phyloP scores from a whole-genome alignment of 2,888 invertebrate genomes.

The Colletes collaris region DNA sequence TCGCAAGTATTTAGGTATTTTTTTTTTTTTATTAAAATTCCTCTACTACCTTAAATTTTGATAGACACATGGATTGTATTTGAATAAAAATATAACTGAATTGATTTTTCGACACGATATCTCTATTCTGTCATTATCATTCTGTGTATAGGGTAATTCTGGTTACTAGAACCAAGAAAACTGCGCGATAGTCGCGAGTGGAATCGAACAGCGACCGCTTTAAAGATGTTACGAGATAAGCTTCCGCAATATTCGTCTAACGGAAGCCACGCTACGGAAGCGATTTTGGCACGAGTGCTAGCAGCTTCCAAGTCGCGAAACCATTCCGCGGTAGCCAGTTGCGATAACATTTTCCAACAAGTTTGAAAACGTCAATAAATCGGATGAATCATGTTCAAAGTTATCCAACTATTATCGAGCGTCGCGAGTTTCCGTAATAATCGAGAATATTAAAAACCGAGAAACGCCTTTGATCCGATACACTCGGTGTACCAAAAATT shows the following conservation, averaged over 20 bases:
- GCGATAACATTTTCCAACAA: conserved; percentile 12
- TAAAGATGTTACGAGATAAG: conserved; percentile 38
- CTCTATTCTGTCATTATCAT: neutral
- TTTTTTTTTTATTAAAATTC: too few species aligned
- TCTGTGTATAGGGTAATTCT: neutral
- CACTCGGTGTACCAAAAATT: too few species aligned
- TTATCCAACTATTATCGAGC: neutral
- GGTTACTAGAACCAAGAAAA: neutral
- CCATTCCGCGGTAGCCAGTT: conserved; percentile 19
- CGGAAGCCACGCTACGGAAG: conserved; percentile 13
- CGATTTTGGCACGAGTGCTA: conserved; percentile 24
- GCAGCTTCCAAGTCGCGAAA: conserved; percentile 1
- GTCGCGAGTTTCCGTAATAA: neutral
- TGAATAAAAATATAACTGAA: neutral
- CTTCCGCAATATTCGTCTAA: conserved; percentile 34
- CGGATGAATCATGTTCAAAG: conserved; percentile 5
- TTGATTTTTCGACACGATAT: neutral
- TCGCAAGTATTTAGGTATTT: too few species aligned
- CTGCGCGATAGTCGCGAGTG: neutral
- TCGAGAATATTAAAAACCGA: neutral
- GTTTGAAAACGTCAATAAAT: conserved; percentile 21
- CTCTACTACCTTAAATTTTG: neutral
- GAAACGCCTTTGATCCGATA: neutral
- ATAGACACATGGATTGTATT: neutral
- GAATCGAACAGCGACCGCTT: conserved; percentile 16